Evolutionary conservation across 2,888 invertebrate species (phyloP).

Genomic region (Agrotis clavis): DNA sequence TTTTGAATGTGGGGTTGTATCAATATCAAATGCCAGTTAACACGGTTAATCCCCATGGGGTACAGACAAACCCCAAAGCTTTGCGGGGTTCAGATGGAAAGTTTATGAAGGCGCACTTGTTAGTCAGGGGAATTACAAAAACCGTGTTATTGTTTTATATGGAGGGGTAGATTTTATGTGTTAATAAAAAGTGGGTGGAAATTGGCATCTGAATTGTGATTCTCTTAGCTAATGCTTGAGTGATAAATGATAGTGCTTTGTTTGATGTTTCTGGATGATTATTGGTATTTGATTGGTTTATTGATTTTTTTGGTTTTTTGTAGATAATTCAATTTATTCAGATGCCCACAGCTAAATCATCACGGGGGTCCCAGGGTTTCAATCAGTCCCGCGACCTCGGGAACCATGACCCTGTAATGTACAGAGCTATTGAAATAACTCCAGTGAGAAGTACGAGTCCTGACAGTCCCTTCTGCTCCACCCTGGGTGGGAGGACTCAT

Average conservation of each 20-base stretch:
- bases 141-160: conserved; percentile 88
- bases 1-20: conserved; percentile 65
- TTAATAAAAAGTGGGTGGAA: conserved; percentile 86
- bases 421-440: no score
- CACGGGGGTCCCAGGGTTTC: no score
- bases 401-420: no score
- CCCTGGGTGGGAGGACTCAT: no score
- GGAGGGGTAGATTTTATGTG: conserved; percentile 84
- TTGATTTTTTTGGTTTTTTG: not conserved
- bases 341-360: no score
- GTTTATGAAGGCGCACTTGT: conserved; percentile 89
- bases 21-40: conserved; percentile 84
- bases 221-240: conserved; percentile 67
- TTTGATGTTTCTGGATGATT: conserved; percentile 72
- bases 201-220: conserved; percentile 74
- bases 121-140: conserved; percentile 87
- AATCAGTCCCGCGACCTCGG: no score
- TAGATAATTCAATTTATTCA: no score
- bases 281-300: conserved; percentile 28
- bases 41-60: conserved; percentile 82
- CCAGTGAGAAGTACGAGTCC: no score
- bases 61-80: conserved; percentile 82
- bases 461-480: no score
- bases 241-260: conserved; percentile 74
- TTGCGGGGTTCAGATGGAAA: conserved; percentile 86